Evolutionary conservation across 2,888 invertebrate genomes (phyloP), one percentile per base, ranked within the genome.

Genomic region (Ophioninae sp.): DNA sequence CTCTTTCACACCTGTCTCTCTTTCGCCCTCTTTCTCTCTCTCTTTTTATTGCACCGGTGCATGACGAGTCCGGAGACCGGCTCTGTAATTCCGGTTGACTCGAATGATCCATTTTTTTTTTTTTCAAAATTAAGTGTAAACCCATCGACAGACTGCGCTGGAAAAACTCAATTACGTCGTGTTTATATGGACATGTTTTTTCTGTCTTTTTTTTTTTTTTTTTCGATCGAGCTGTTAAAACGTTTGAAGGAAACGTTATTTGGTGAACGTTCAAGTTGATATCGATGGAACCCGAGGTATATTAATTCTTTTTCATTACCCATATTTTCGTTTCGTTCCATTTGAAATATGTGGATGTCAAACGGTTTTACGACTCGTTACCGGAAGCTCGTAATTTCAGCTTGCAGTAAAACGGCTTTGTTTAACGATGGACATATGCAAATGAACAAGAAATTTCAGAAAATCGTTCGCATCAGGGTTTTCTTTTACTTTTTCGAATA

Each of bases 61-160:
- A 68, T 68, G 58, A 81, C 76, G 79, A 72, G 82, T 68, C 58
- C 59, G 69, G 77, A 77, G 2, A 51, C 65, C 56, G 73, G 77
- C 76, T 72, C 65, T 63, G 71, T 78, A 78, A 81, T 83, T 81
- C 78, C 77, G 58, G 22, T n/a, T 59, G 64, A 78, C 37, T 63
- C 63, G 10, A 74, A 10, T 20, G 63, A 74, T 51, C 30, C 9
- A 22, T 81, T 75, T 30, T 30, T 30, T 81, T 75, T 51, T 20
- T 76, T 71, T 58, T 13, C 30, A 3, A 51, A 17, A 56, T 64
- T 20, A 23, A 61, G 61, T 63, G 44, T 7, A 72, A 9, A 58
- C 20, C 6, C 41, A 63, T 13, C n/a, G 73, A 75, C 65, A 75
- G 65, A 20, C 65, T 51, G 22, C 9, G 23, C 1, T 13, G 20